phyloP scores from a whole-genome alignment of 2,888 invertebrate genomes.

The Artemia sinica region DNA sequence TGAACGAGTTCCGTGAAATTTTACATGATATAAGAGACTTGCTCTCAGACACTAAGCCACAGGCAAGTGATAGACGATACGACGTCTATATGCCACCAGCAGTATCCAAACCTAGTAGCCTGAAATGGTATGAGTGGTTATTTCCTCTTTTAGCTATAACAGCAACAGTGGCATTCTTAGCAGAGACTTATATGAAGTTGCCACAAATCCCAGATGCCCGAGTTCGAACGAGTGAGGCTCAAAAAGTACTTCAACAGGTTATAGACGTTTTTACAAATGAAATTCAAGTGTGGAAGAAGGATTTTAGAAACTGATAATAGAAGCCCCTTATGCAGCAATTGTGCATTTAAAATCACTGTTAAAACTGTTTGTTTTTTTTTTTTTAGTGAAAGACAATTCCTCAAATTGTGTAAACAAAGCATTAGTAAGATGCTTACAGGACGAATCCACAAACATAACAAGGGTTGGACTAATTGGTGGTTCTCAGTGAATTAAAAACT shows the following conservation, averaged over 20 bases:
- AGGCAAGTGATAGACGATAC: neutral
- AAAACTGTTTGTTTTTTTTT: no score
- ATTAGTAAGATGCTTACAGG: no score
- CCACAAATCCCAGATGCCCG: neutral
- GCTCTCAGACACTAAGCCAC: neutral
- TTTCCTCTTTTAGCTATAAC: constrained; percentile 1
- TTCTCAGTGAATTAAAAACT: no score
- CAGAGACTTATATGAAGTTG: neutral
- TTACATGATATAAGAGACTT: neutral
- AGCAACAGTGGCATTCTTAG: constrained; percentile 5
- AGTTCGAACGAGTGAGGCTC: neutral
- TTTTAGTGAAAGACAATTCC: no score
- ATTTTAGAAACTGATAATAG: no score
- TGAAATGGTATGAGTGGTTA: constrained; percentile 3
- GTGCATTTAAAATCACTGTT: no score
- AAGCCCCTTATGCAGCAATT: no score
- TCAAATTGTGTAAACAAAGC: no score
- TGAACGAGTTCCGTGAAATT: constrained; percentile 7
- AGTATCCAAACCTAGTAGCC: neutral
- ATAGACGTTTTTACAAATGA: neutral
- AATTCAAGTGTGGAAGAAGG: neutral
- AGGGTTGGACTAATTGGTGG: no score
- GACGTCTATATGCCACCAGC: neutral
- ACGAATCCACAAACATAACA: no score
- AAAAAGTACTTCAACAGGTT: neutral